Evolutionary conservation across 2,113 vertebrate genomes (phyloP).

Genomic region (Podiceps cristatus): DNA sequence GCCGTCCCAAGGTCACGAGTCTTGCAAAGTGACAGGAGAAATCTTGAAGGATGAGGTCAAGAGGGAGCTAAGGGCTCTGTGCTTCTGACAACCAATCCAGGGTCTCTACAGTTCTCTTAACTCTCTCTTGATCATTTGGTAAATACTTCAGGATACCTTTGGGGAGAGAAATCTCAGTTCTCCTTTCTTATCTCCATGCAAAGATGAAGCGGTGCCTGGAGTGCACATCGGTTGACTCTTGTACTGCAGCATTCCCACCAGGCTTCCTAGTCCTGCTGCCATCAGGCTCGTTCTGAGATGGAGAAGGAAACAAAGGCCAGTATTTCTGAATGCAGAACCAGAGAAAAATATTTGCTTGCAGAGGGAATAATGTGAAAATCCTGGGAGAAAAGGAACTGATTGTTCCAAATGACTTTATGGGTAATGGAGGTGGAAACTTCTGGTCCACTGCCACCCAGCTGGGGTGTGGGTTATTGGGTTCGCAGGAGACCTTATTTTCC

Average conservation of each 20-base stretch:
- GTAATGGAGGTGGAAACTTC: background rate
- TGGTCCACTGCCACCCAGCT: background rate
- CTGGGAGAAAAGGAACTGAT: background rate
- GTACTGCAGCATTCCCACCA: background rate
- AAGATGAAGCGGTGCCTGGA: background rate
- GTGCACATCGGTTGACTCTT: background rate
- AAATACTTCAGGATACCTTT: background rate
- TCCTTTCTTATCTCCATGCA: background rate
- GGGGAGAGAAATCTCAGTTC: background rate
- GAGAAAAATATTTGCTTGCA: background rate
- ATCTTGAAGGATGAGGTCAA: background rate
- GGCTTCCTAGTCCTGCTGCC: background rate
- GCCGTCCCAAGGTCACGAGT: accelerated
- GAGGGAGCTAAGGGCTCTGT: background rate
- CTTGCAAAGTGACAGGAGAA: background rate
- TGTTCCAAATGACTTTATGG: background rate
- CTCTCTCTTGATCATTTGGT: background rate
- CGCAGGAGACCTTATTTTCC: background rate
- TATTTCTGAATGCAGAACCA: background rate
- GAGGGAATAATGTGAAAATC: background rate
- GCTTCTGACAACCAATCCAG: background rate
- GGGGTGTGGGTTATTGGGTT: background rate
- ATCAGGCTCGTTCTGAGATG: background rate
- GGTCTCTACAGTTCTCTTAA: background rate
- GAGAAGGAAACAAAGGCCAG: background rate